These are phyloP conservation scores for Tursiops truncatus DNA, from an alignment of 2,113 vertebrate species.

Conservation along the genomic window DNA sequence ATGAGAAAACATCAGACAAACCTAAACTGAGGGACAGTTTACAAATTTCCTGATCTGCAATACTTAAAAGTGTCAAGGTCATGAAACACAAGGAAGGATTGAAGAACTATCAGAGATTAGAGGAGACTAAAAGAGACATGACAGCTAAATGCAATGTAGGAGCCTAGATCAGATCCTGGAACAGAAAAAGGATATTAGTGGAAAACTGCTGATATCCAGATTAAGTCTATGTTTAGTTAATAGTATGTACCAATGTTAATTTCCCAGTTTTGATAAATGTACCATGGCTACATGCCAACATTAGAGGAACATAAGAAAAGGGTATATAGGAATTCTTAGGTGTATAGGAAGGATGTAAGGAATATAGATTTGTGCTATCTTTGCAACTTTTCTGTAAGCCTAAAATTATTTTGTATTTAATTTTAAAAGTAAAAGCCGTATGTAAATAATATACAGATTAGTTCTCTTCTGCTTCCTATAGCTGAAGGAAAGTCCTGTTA, in stretches of 20 bases:
- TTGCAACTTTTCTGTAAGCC: neutral
- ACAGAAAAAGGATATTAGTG: neutral
- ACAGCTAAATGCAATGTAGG: neutral
- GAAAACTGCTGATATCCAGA: neutral
- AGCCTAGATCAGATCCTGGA: neutral
- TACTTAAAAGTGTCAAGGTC: neutral
- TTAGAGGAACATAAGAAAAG: neutral
- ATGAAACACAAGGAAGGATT: neutral
- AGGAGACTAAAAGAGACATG: neutral
- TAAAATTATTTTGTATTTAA: slow-evolving; percentile 50
- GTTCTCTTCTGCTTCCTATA: neutral
- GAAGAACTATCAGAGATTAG: neutral
- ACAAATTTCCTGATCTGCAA: neutral
- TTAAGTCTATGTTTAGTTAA: neutral
- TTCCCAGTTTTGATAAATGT: slow-evolving; percentile 18
- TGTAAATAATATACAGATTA: slow-evolving; percentile 11
- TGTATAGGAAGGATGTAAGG: neutral
- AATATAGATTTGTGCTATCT: neutral
- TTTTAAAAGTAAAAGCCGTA: neutral
- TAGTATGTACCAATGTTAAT: neutral
- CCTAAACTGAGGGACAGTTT: neutral
- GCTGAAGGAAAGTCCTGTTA: neutral
- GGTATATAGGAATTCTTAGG: neutral
- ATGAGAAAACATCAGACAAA: neutral
- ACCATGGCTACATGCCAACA: neutral